Evolutionary conservation across 2,113 vertebrate species (phyloP).

Genomic region (Tylochromis polylepis): DNA sequence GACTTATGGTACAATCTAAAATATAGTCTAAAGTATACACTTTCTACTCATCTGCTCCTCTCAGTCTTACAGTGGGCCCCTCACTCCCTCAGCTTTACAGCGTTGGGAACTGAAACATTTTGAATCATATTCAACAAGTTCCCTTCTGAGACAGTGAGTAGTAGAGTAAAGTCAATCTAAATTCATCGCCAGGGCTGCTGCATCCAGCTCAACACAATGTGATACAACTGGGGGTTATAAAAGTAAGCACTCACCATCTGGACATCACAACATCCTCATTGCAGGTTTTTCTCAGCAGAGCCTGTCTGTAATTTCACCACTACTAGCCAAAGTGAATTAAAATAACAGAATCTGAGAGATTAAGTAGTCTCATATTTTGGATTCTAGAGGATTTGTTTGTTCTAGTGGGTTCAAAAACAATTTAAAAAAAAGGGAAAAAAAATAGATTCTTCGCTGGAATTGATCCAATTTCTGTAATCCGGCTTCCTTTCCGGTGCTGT

Average conservation of each 20-base stretch:
- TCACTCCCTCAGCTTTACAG: neutral
- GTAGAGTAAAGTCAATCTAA: neutral
- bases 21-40: neutral
- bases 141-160: neutral
- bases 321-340: neutral
- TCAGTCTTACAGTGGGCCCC: neutral
- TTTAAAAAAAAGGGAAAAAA: neutral
- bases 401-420: neutral
- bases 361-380: neutral
- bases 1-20: neutral
- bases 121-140: slow-evolving; percentile 14
- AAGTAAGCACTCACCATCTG: neutral
- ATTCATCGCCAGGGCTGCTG: neutral
- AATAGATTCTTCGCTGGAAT: neutral
- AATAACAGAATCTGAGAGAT: neutral
- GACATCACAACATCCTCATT: neutral
- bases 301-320: neutral
- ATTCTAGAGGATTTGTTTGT: neutral
- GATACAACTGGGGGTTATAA: neutral
- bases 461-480: neutral
- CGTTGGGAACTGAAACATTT: neutral
- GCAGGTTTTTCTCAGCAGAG: neutral
- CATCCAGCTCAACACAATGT: neutral
- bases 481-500: neutral
- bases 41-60: neutral